A percentile compares a stretch with the other conserved stretches of the same genome.
Evolutionary conservation across 2,797 vertebrate species (phyloP).

Genomic region (Cryptoprocta ferox): DNA sequence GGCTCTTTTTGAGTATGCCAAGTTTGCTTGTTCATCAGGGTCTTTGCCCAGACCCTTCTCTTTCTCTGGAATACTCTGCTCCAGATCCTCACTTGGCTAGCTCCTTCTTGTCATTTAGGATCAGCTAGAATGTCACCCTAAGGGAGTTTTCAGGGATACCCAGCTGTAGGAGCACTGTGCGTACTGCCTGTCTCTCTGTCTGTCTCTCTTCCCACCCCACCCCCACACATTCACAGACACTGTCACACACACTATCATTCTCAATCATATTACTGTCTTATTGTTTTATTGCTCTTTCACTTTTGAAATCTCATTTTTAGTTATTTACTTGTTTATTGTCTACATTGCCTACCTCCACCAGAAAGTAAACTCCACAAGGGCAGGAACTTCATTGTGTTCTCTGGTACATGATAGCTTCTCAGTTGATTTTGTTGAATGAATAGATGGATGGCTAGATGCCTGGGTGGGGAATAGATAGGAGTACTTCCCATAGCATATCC

Average conservation of each 20-base stretch:
- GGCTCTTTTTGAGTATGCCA: background rate
- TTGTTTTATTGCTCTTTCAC: slow-evolving; percentile 8
- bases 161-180: background rate
- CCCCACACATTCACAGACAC: background rate
- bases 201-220: background rate
- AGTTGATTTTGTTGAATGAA: background rate
- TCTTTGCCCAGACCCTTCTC: background rate
- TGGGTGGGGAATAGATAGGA: background rate
- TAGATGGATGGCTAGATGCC: background rate
- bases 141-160: background rate
- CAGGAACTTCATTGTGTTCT: background rate
- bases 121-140: background rate
- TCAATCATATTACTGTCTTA: background rate
- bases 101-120: background rate
- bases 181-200: background rate
- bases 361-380: background rate
- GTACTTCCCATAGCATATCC: background rate
- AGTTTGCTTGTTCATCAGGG: background rate
- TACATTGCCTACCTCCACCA: background rate
- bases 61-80: background rate
- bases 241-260: background rate
- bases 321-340: background rate
- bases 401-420: background rate
- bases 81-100: background rate
- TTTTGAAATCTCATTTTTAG: background rate